Conservation (phyloP, 2,113 vertebrate genomes). For the Rafetus swinhoei region DNA sequence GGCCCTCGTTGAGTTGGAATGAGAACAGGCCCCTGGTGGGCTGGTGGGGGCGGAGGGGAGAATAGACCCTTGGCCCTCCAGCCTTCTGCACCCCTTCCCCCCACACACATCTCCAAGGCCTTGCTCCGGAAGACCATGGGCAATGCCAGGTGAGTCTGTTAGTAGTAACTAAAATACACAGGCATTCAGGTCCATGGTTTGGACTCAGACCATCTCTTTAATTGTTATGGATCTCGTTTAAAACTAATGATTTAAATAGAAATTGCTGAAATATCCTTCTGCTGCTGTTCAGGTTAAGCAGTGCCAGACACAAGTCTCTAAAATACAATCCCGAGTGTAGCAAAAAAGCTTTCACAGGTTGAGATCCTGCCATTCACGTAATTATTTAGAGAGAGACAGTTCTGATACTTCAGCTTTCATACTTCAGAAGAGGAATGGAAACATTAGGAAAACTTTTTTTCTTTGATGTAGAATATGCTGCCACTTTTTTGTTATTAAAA, state of each 20-base stretch:
- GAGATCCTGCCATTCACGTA: constrained; percentile 63
- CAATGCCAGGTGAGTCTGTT: too few species aligned
- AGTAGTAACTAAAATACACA: background rate
- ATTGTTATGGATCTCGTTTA: constrained; percentile 19
- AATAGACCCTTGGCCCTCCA: too few species aligned
- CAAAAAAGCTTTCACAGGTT: constrained; percentile 69
- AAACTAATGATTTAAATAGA: constrained; percentile 53
- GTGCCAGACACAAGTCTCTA: constrained; percentile 42
- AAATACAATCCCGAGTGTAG: constrained; percentile 42
- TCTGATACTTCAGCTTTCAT: constrained; percentile 39
- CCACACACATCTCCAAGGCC: too few species aligned
- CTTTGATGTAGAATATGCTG: constrained; percentile 77
- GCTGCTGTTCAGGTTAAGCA: constrained; percentile 34
- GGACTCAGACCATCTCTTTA: background rate
- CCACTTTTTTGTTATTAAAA: constrained; percentile 80
- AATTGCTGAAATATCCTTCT: background rate
- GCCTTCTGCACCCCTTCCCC: too few species aligned
- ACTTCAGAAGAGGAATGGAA: constrained; percentile 76
- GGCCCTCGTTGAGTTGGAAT: too few species aligned
- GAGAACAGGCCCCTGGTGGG: too few species aligned
- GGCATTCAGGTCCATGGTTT: background rate
- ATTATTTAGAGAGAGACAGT: constrained; percentile 67
- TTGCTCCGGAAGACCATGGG: too few species aligned
- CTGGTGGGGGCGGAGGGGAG: too few species aligned
- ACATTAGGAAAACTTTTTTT: constrained; percentile 78